These are phyloP conservation scores for Bolinopsis microptera DNA, from an alignment of 37 sponge, comb jelly and placozoan genomes.

Conservation along the genomic window DNA sequence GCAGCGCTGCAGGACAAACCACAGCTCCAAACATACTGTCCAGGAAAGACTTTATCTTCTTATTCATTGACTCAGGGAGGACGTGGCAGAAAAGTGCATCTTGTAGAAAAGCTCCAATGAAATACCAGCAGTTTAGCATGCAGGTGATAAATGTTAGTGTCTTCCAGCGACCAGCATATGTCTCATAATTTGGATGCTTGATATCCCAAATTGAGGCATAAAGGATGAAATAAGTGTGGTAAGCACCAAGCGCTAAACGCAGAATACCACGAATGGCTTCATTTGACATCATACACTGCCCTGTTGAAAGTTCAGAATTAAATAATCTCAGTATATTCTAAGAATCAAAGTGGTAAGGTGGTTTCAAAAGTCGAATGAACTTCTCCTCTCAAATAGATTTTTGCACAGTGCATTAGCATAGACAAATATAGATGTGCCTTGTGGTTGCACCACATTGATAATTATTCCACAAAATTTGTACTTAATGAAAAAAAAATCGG, in stretches of 20 bases:
- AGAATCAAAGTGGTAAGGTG: no score
- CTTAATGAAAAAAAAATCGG: no score
- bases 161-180: slow-evolving; percentile 22
- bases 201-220: not conserved
- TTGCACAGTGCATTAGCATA: no score
- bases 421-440: no score
- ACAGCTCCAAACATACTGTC: not conserved
- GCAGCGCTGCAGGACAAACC: slow-evolving; percentile 8
- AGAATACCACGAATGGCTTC: not conserved
- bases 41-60: not conserved
- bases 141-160: not conserved
- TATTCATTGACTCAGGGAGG: not conserved
- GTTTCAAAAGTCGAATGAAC: no score
- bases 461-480: no score
- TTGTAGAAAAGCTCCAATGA: not conserved
- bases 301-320: no score
- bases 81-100: not conserved
- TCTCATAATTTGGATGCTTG: not conserved
- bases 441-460: no score
- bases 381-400: no score
- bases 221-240: not conserved
- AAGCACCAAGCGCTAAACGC: not conserved
- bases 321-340: no score
- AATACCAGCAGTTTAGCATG: slow-evolving; percentile 17
- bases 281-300: no score